Evolutionary conservation across 2,113 vertebrate species (phyloP).

Genomic region (Poeciliopsis occidentalis): DNA sequence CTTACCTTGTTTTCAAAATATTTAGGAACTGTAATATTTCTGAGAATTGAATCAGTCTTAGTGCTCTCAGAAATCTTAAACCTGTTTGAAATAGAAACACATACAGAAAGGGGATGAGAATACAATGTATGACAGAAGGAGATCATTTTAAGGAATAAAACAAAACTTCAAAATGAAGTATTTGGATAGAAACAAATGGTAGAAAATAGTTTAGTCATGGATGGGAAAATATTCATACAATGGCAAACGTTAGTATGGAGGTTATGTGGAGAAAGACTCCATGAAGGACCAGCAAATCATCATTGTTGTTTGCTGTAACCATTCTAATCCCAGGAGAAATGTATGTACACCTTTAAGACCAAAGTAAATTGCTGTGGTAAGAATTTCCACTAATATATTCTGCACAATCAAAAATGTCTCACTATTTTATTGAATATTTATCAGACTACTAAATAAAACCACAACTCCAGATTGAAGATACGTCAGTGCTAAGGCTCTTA

Average conservation of each 20-base stretch:
- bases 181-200: conserved; percentile 4
- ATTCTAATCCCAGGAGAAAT: conserved; percentile 28
- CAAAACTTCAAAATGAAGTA: neutral
- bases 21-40: conserved; percentile 99
- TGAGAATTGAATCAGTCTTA: conserved; percentile 98
- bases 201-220: conserved; percentile 2
- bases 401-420: neutral
- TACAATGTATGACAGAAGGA: neutral
- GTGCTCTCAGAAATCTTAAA: conserved; percentile 97
- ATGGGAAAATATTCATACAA: conserved; percentile 34
- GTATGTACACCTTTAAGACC: neutral
- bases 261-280: conserved; percentile 13
- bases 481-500: conserved; percentile 74
- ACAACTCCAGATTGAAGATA: neutral
- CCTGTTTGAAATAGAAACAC: conserved; percentile 76
- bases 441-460: neutral
- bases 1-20: conserved; percentile 99
- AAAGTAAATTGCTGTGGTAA: neutral
- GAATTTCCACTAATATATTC: neutral
- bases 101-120: conserved; percentile 13
- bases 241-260: conserved; percentile 16
- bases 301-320: conserved; percentile 63
- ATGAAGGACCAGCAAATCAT: conserved; percentile 45
- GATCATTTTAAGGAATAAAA: neutral
- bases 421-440: neutral